Evolutionary conservation across 1,140 invertebrate genomes (phyloP).

Genomic region (Aricia agestis): DNA sequence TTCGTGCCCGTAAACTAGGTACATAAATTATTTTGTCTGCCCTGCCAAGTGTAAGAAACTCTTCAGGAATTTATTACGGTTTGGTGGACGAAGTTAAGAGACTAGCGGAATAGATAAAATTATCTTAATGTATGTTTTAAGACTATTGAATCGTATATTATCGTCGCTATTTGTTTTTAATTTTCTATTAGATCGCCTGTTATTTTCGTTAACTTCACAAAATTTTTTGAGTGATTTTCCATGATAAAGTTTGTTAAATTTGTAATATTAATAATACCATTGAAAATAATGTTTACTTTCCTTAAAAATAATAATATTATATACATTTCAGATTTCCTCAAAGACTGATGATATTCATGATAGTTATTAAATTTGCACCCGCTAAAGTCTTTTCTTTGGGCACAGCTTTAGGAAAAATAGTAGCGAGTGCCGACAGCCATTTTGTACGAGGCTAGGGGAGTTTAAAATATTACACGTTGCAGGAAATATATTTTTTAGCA

Average conservation of each 20-base stretch:
- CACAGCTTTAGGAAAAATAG: conserved; percentile 55
- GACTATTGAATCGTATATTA: too few species aligned
- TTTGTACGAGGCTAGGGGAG: conserved; percentile 62
- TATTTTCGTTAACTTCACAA: too few species aligned
- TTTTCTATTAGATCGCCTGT: too few species aligned
- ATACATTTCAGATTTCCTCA: too few species aligned
- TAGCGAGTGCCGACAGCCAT: conserved; percentile 68
- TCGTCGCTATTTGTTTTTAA: too few species aligned
- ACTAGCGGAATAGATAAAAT: conserved; percentile 24
- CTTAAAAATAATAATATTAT: too few species aligned
- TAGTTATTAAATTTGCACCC: not conserved
- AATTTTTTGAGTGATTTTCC: too few species aligned
- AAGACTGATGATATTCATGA: too few species aligned
- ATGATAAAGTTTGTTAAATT: too few species aligned
- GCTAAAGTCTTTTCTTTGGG: conserved; percentile 23
- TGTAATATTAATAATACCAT: too few species aligned
- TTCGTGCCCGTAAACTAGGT: conserved; percentile 70
- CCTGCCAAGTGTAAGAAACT: conserved; percentile 68
- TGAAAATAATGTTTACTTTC: too few species aligned
- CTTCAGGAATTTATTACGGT: conserved; percentile 65
- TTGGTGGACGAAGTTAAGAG: conserved; percentile 30
- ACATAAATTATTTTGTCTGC: conserved; percentile 75
- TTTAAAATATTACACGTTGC: conserved; percentile 66
- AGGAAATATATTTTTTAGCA: conserved; percentile 60
- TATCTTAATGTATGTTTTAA: not conserved